Evolutionary conservation across 1,140 invertebrate genomes (phyloP).

Genomic region (Neodiprion virginianus): DNA sequence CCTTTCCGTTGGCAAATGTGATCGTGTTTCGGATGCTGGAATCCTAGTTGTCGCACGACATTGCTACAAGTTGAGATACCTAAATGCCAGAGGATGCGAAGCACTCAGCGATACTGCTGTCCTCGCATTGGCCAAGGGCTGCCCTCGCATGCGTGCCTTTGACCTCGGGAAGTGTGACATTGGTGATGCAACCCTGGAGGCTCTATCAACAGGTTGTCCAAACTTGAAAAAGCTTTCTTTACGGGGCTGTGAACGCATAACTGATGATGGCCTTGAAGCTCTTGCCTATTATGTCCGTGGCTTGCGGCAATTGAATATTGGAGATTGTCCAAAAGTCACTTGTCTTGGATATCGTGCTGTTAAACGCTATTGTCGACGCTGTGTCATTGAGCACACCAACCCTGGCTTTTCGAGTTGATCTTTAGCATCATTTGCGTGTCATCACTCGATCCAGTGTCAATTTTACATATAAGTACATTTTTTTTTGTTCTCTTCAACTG

Average conservation of each 20-base stretch:
- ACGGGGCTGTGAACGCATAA: slow-evolving; percentile 88
- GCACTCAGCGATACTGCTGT: slow-evolving; percentile 90
- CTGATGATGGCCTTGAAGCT: slow-evolving; percentile 84
- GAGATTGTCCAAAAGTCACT: slow-evolving; percentile 84
- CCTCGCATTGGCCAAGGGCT: slow-evolving; percentile 81
- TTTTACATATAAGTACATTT: neutral
- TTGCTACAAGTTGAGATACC: slow-evolving; percentile 88
- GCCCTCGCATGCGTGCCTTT: slow-evolving; percentile 81
- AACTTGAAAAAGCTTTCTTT: slow-evolving; percentile 90
- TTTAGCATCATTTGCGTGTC: neutral
- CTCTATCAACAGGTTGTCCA: slow-evolving; percentile 86
- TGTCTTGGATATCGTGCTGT: slow-evolving; percentile 88
- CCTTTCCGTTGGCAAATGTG: slow-evolving; percentile 89
- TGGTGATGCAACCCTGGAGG: slow-evolving; percentile 83
- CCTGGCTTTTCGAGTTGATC: slow-evolving; percentile 78
- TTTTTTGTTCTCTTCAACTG: too few species aligned
- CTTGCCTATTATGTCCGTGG: slow-evolving; percentile 88
- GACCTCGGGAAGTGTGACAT: slow-evolving; percentile 94
- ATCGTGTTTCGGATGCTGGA: slow-evolving; percentile 84
- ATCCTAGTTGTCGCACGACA: slow-evolving; percentile 85
- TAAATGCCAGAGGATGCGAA: slow-evolving; percentile 91
- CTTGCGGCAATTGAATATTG: slow-evolving; percentile 88
- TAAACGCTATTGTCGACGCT: slow-evolving; percentile 88
- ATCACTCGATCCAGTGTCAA: neutral
- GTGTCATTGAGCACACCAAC: slow-evolving; percentile 94